A percentile compares a stretch with the other conserved stretches of the same genome.
Conservation (phyloP, 1,140 invertebrate species). For the Drosophila nikananu region DNA sequence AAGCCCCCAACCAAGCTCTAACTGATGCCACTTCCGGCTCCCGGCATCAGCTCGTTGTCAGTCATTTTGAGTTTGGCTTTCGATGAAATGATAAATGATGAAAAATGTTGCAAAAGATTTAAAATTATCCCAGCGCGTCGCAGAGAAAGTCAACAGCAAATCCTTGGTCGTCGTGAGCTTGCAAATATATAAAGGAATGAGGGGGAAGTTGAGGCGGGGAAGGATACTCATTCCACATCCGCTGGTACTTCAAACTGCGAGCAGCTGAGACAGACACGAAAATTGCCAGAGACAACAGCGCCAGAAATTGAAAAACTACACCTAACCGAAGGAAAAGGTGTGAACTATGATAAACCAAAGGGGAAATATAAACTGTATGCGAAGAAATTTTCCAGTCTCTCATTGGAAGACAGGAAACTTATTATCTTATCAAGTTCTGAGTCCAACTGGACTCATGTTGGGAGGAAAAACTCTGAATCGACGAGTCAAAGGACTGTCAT, state of each 20-base stretch:
- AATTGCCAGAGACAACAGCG: constrained; percentile 19
- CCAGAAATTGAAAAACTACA: constrained; percentile 33
- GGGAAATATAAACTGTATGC: background rate
- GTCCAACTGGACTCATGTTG: too few species aligned
- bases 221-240: constrained; percentile 4
- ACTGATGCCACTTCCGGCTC: constrained; percentile 29
- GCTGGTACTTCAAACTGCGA: constrained; percentile 21
- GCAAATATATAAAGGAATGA: constrained; percentile 60
- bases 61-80: constrained; percentile 80
- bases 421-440: too few species aligned
- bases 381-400: background rate
- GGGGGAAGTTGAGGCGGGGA: background rate
- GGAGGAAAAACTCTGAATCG: too few species aligned
- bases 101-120: constrained; percentile 83
- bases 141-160: constrained; percentile 71
- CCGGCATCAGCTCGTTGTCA: constrained; percentile 80
- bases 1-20: constrained; percentile 1
- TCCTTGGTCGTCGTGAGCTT: constrained; percentile 54
- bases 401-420: background rate
- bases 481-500: too few species aligned
- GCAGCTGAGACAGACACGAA: constrained; percentile 42
- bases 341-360: background rate
- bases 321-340: background rate
- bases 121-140: constrained; percentile 75
- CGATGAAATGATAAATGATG: constrained; percentile 85